Evolutionary conservation across 2,888 invertebrate genomes (phyloP).

Genomic region (Torymus auratus): DNA sequence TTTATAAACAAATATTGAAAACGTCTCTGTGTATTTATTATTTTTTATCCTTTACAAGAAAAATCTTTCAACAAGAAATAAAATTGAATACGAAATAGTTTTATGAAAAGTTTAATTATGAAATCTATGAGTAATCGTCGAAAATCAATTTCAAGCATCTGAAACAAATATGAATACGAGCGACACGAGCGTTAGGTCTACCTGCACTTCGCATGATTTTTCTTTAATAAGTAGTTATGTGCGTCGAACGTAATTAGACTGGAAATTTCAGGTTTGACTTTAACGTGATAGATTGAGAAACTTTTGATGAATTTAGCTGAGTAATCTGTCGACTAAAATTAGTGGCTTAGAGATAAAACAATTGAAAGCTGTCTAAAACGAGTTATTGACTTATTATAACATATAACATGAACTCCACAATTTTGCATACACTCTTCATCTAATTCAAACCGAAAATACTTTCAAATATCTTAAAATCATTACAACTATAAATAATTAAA

Average conservation of each 20-base stretch:
- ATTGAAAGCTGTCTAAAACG: neutral
- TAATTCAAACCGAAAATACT: no score
- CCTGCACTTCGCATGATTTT: constrained; percentile 2
- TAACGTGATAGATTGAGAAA: constrained; percentile 26
- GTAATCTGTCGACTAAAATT: neutral
- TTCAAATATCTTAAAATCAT: no score
- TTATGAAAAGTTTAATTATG: no score
- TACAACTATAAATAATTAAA: no score
- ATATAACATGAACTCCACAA: no score
- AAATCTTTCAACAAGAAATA: no score
- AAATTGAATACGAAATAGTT: no score
- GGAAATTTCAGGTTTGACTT: constrained; percentile 19
- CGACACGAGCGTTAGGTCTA: neutral
- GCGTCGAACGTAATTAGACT: constrained; percentile 30
- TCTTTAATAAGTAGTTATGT: constrained; percentile 32
- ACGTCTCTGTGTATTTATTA: no score
- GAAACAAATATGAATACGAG: constrained; percentile 25
- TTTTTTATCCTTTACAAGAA: no score
- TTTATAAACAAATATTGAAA: no score
- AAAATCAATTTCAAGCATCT: neutral
- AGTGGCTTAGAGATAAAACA: neutral
- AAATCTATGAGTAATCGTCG: neutral
- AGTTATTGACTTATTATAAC: no score
- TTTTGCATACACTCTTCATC: no score
- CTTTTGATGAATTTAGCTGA: constrained; percentile 27